Evolutionary conservation across 2,888 invertebrate species (phyloP).

Genomic region (Gymnoscelis rufifasciata): DNA sequence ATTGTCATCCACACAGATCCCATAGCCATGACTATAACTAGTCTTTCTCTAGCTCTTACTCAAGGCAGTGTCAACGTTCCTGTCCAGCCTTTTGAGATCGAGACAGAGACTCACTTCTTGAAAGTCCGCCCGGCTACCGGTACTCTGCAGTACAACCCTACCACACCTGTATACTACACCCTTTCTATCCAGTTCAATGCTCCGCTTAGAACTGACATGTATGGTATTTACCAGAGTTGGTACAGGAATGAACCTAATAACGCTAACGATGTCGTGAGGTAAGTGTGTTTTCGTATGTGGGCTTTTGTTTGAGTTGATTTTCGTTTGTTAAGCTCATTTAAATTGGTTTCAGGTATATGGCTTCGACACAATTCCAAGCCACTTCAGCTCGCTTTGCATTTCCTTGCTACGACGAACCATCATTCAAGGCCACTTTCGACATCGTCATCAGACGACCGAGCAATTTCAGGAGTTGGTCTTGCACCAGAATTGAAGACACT

Average conservation of each 20-base stretch:
- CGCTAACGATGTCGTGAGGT: constrained; percentile 36
- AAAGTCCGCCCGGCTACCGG: constrained; percentile 34
- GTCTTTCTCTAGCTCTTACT: constrained; percentile 52
- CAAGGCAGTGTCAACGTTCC: constrained; percentile 39
- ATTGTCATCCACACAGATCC: constrained; percentile 60
- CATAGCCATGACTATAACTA: constrained; percentile 43
- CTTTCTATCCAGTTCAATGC: constrained; percentile 48
- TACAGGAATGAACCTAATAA: constrained; percentile 42
- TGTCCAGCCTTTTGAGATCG: constrained; percentile 19
- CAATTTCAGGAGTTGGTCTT: constrained; percentile 71
- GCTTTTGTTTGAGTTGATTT: neutral
- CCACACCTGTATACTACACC: constrained; percentile 36
- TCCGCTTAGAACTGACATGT: constrained; percentile 59
- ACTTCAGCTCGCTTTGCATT: constrained; percentile 84
- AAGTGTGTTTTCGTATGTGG: constrained; percentile 12
- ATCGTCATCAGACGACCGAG: constrained; percentile 81
- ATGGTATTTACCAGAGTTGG: constrained; percentile 67
- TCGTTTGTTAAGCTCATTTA: neutral
- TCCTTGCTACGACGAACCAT: constrained; percentile 90
- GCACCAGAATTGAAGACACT: constrained; percentile 75
- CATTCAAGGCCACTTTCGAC: constrained; percentile 87
- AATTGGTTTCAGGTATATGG: constrained; percentile 69
- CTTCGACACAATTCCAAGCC: constrained; percentile 84
- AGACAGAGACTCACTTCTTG: constrained; percentile 48
- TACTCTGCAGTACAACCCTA: constrained; percentile 37